A percentile compares a stretch with the other conserved stretches of the same genome.
These are phyloP conservation scores for Zoroaster sp. DNA, from an alignment of 53 echinoderm and acorn worm genomes.

Conservation along the genomic window DNA sequence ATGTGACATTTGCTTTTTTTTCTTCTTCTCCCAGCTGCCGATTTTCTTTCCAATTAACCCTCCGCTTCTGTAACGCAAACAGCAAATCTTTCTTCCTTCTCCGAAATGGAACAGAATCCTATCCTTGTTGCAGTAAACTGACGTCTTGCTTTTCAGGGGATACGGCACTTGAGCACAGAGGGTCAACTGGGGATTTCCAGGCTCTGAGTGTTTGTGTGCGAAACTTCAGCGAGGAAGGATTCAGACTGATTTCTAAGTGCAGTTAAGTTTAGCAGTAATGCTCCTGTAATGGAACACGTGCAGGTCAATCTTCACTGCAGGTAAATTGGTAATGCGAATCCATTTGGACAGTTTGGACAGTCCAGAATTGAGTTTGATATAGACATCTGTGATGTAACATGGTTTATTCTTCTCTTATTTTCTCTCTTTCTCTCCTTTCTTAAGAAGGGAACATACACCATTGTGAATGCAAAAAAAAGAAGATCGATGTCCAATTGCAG, in stretches of 20 bases:
- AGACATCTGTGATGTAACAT: background rate
- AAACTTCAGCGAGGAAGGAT: background rate
- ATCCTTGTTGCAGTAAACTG: background rate
- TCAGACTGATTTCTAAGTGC: conserved; percentile 1
- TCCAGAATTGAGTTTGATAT: background rate
- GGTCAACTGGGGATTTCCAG: conserved; percentile 32
- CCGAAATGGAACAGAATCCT: conserved; percentile 6
- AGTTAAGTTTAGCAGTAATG: background rate
- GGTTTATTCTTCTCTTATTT: background rate
- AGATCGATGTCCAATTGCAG: too few relatives aligned
- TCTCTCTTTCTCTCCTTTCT: background rate
- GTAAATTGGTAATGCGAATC: conserved; percentile 45
- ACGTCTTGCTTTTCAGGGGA: conserved; percentile 26
- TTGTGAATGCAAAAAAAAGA: too few relatives aligned
- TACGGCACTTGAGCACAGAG: conserved; percentile 3
- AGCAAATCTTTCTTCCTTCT: background rate
- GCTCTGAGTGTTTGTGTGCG: background rate
- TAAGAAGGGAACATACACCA: too few relatives aligned
- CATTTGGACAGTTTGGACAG: background rate
- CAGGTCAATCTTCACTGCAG: conserved; percentile 13
- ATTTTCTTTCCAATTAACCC: conserved; percentile 35
- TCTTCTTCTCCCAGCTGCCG: background rate
- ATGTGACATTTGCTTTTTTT: background rate
- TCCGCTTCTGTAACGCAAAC: background rate
- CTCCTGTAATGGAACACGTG: conserved; percentile 9